phyloP scores from a whole-genome alignment of 2,113 vertebrate species.

The Lophura nycthemera region DNA sequence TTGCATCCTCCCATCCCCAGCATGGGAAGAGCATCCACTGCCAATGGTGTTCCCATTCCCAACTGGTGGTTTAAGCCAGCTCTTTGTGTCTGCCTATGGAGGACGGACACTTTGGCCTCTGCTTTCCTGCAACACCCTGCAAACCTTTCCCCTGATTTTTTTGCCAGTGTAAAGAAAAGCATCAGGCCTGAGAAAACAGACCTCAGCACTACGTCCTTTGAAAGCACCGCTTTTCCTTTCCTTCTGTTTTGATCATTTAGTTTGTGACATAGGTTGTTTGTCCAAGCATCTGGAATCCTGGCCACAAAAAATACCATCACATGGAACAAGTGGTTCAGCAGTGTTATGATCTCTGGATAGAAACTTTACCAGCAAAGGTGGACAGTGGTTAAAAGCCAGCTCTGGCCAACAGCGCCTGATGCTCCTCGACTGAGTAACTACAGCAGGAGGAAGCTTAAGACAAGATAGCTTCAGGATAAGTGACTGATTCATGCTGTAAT shows the following conservation, averaged over 20 bases:
- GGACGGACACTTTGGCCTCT: neutral
- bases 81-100: neutral
- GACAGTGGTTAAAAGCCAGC: rapidly evolving
- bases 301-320: neutral
- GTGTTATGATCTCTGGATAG: rapidly evolving
- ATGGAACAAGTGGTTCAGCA: rapidly evolving
- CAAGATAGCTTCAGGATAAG: neutral
- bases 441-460: neutral
- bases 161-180: neutral
- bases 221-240: neutral
- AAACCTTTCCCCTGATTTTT: neutral
- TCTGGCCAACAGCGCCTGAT: neutral
- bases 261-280: neutral
- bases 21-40: neutral
- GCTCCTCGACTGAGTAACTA: neutral
- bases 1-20: neutral
- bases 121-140: neutral
- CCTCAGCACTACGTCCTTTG: neutral
- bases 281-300: neutral
- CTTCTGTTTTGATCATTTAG: neutral
- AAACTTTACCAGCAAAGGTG: neutral
- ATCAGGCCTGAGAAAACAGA: neutral
- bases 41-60: rapidly evolving
- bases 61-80: neutral
- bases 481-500: neutral